Evolutionary conservation across 2,888 invertebrate genomes (phyloP), one percentile per base, ranked within the genome.

Genomic region (Andrena bicolor): DNA sequence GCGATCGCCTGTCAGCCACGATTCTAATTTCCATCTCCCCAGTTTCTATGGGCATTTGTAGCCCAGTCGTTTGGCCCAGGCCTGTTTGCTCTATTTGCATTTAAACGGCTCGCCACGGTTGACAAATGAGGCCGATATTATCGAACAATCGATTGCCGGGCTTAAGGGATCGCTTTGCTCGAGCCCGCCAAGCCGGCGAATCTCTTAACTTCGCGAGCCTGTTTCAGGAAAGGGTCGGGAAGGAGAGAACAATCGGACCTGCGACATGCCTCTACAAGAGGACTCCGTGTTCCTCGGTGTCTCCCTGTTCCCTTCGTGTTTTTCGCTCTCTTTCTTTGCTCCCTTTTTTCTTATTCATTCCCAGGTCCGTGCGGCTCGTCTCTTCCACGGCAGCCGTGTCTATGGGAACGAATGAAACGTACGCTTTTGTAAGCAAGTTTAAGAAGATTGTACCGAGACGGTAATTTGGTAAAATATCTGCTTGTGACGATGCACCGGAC

Each of bases 51-150:
- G 68, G 65, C n/a, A 53, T 64, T 64, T 53, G 35, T 51, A 51
- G 23, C 23, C 26, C 76, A 70, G 64, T 70, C 53, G 76, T 72
- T 75, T 73, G 58, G 70, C 53, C 48, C 66, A 20, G 73, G 66
- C 64, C 63, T 66, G 76, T 77, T 83, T 85, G 78, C 72, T 83
- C 85, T 86, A 92, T 92, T 92, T 91, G 91, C 92, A 92, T 92
- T 91, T 90, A 92, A 93, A 90, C 87, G 90, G 88, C 83, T 88
- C 78, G 86, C 86, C 83, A 79, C 79, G 84, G 88, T 86, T 92
- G 92, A 93, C 92, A 93, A 93, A 93, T 92, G 93, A 93, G 91
- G 77, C 85, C 89, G 91, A 90, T 92, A 91, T 91, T 90, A 92
- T 92, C 91, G 90, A 88, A 91, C 92, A 92, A 92, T 93, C 90